Evolutionary conservation across 2,113 vertebrate genomes (phyloP).

Genomic region (Siphamia tubifer): DNA sequence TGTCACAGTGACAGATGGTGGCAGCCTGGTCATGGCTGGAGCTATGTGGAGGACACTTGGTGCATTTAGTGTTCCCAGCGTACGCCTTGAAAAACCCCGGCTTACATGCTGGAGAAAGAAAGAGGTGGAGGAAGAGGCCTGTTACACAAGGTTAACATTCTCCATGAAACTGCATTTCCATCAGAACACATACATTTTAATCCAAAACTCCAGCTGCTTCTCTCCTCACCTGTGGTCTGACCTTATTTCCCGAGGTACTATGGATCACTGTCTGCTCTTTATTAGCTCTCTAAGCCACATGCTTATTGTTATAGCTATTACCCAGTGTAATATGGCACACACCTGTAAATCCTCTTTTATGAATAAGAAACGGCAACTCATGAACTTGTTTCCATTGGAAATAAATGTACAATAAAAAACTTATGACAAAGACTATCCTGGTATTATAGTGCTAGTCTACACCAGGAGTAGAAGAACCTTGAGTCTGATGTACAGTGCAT

Average conservation of each 20-base stretch:
- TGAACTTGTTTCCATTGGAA: background rate
- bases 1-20: constrained; percentile 93
- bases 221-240: constrained; percentile 38
- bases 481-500: too few relatives aligned
- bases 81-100: constrained; percentile 95
- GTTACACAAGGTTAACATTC: constrained; percentile 17
- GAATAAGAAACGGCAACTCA: background rate
- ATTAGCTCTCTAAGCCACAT: constrained; percentile 22
- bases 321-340: background rate
- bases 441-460: too few relatives aligned
- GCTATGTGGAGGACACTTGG: constrained; percentile 94
- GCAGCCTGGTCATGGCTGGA: constrained; percentile 89
- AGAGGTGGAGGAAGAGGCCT: background rate
- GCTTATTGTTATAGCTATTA: background rate
- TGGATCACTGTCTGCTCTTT: constrained; percentile 25
- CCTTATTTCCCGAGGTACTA: constrained; percentile 29
- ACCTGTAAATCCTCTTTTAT: constrained; percentile 1
- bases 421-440: background rate
- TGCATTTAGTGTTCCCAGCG: constrained; percentile 94
- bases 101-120: constrained; percentile 84
- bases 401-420: background rate
- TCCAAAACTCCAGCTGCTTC: constrained; percentile 13
- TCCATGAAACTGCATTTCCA: background rate
- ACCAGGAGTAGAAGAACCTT: too few relatives aligned
- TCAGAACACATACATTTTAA: constrained; percentile 9